phyloP scores from a whole-genome alignment of 2,888 invertebrate genomes.

The Portevinia maculata region DNA sequence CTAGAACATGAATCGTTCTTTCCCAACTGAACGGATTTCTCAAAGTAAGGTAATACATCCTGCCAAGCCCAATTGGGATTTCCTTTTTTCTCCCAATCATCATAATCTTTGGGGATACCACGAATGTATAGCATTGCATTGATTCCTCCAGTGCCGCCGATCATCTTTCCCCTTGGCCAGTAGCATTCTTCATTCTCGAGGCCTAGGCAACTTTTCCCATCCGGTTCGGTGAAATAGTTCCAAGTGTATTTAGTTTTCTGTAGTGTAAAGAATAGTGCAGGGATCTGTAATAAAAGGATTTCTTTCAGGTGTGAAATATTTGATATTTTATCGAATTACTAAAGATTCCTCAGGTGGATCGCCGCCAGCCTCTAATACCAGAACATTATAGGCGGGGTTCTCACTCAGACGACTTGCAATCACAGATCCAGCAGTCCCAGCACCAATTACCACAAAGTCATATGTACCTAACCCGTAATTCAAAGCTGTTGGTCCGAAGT shows the following conservation, averaged over 20 bases:
- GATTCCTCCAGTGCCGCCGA: slow-evolving; percentile 87
- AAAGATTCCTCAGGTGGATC: slow-evolving; percentile 37
- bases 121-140: slow-evolving; percentile 87
- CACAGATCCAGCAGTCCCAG: slow-evolving; percentile 68
- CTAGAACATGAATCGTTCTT: slow-evolving; percentile 76
- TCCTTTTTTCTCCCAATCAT: slow-evolving; percentile 86
- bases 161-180: slow-evolving; percentile 85
- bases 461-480: slow-evolving; percentile 77
- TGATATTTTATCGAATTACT: background rate
- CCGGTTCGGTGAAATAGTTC: slow-evolving; percentile 78
- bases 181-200: slow-evolving; percentile 80
- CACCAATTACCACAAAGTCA: slow-evolving; percentile 55
- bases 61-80: slow-evolving; percentile 89
- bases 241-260: slow-evolving; percentile 77
- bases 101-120: slow-evolving; percentile 87
- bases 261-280: slow-evolving; percentile 75
- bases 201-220: slow-evolving; percentile 76
- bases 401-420: slow-evolving; percentile 77
- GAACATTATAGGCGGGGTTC: slow-evolving; percentile 76
- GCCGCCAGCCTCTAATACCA: slow-evolving; percentile 76
- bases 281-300: slow-evolving; percentile 75
- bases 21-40: slow-evolving; percentile 85
- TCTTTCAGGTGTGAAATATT: background rate
- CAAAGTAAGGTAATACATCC: slow-evolving; percentile 90
- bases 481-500: slow-evolving; percentile 76